Evolutionary conservation across 2,797 vertebrate genomes (phyloP), one percentile per base, ranked within the genome.

Genomic region (Sebastes jordani): DNA sequence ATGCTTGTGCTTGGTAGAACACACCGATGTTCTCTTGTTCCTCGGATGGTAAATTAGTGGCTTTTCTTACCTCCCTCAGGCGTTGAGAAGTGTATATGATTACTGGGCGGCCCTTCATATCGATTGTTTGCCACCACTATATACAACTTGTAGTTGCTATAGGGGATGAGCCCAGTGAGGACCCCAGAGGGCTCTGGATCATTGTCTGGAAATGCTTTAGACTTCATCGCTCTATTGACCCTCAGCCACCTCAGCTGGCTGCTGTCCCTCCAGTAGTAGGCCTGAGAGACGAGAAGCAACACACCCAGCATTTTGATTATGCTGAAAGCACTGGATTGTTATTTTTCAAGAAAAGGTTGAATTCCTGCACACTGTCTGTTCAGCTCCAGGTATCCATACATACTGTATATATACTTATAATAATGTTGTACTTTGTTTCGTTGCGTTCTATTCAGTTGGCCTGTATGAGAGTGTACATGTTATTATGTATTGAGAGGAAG

Each of bases 231-330:
- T 92, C 95, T 95, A 94, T 96, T 98, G 84, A 99, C 96, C 91
- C 96, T 95, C 38, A 97, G 93, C 95, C 95, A 97, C 91, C 97
- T 97, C 93, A 99, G 94, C 90, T 97, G 96, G 90, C 99, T 99
- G 95, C 97, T 99, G 90, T 99, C 97, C 83, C 97, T 95, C 98
- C 98, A 99, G 94, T 96, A 99, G 93, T 99, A 99, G 46, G 97
- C 97, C 99, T 99, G 96, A 71, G 71, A 73, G 23, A 74, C 0
- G 30, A 82, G 14, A 72, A 49, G 18, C 42, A 55, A n/a, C 38
- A 55, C 42, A 73, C 7, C 13, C 32, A 81, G 55, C 14, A 71
- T 38, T 82, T 61, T 22, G n/a, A 36, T 76, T 49, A 25, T 46
- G 29, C 66, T 61, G 13, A 6, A 52, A 76, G 22, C 16, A 23